phyloP scores from a whole-genome alignment of 2,797 vertebrate genomes.

The Trematomus bernacchii region DNA sequence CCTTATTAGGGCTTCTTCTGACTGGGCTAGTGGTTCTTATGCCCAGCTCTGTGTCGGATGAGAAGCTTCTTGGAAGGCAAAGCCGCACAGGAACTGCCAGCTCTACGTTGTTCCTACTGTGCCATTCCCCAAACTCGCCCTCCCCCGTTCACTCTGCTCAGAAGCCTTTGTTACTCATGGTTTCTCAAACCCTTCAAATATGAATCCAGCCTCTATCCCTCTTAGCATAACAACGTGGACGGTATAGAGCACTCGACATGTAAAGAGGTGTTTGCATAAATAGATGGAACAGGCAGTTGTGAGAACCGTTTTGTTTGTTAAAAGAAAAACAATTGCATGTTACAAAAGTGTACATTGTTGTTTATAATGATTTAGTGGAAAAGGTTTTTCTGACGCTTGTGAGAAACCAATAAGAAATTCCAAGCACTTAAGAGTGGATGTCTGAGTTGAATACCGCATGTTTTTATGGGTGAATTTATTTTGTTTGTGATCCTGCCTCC shows the following conservation, averaged over 20 bases:
- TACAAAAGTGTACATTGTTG: conserved; percentile 23
- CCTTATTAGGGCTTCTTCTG: conserved; percentile 85
- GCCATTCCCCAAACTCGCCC: conserved; percentile 44
- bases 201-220: conserved; percentile 52
- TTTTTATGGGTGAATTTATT: conserved; percentile 12
- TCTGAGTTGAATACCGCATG: conserved; percentile 9
- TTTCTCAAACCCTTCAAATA: conserved; percentile 70
- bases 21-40: conserved; percentile 74
- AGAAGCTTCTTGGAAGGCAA: conserved; percentile 78
- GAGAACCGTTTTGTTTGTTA: conserved; percentile 20
- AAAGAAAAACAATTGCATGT: background rate
- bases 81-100: conserved; percentile 68
- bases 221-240: conserved; percentile 72
- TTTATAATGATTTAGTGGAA: conserved; percentile 5
- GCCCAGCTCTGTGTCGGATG: conserved; percentile 79
- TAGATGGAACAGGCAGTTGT: conserved; percentile 37
- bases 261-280: conserved; percentile 60
- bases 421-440: conserved; percentile 10
- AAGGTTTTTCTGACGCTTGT: conserved; percentile 10
- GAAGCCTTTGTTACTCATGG: conserved; percentile 72
- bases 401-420: conserved; percentile 34
- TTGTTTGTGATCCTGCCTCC: conserved; percentile 7
- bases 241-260: conserved; percentile 48
- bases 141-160: conserved; percentile 44
- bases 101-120: conserved; percentile 43